These are phyloP conservation scores for Myotis findleyi DNA, from an alignment of 2,797 vertebrate genomes.

Conservation along the genomic window DNA sequence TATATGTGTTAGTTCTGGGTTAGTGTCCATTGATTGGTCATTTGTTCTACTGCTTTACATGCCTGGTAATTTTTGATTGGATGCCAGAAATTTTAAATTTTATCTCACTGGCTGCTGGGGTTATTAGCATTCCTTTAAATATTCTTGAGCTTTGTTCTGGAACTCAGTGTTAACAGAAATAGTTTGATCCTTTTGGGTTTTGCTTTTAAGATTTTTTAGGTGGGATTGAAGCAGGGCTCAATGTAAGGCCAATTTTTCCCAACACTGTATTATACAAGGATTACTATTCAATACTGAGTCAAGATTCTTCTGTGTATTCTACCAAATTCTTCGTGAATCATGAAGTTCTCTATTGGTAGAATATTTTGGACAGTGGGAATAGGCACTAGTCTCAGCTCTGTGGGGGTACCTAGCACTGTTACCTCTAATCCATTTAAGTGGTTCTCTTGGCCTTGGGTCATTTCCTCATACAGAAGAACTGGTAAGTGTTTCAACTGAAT, in stretches of 20 bases:
- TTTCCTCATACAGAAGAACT: not conserved
- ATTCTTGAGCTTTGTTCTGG: not conserved
- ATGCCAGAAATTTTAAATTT: not conserved
- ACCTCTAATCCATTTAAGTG: not conserved
- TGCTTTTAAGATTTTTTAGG: conserved; percentile 23
- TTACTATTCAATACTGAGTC: not conserved
- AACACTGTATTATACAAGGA: not conserved
- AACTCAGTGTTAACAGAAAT: not conserved
- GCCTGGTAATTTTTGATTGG: not conserved
- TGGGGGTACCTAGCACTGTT: not conserved
- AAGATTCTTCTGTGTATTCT: not conserved
- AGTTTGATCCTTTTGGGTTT: not conserved
- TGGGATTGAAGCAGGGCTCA: not conserved
- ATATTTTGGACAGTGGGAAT: not conserved
- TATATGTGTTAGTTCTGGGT: not conserved
- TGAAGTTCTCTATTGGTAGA: not conserved
- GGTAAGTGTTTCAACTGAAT: not conserved
- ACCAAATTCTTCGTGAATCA: not conserved
- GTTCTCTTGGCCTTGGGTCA: not conserved
- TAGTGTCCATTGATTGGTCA: not conserved
- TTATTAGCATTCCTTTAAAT: conserved; percentile 29
- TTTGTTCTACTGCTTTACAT: not conserved
- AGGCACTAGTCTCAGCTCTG: not conserved
- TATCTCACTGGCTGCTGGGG: not conserved
- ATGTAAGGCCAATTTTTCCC: not conserved